phyloP scores from a whole-genome alignment of 2,113 vertebrate species.

The Leiothrix lutea region DNA sequence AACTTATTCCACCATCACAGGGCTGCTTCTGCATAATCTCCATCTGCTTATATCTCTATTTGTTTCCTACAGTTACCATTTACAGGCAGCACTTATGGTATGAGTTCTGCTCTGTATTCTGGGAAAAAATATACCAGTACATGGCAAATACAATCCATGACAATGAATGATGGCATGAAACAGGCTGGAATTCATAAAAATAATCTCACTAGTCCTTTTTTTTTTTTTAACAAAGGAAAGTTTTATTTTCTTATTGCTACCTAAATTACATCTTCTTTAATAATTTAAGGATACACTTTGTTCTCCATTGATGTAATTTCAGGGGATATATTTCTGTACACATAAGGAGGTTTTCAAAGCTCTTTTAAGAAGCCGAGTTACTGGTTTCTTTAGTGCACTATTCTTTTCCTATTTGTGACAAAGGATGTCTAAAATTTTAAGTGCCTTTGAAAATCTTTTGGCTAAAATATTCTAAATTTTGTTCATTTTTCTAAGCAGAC shows the following conservation, averaged over 20 bases:
- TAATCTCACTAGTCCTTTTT: background rate
- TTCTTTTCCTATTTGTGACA: background rate
- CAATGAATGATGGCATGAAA: background rate
- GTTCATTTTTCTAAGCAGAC: background rate
- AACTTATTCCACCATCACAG: slow-evolving; percentile 38
- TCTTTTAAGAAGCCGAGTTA: background rate
- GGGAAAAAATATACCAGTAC: background rate
- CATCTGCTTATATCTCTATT: slow-evolving; percentile 47
- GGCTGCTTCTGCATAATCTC: slow-evolving; percentile 47
- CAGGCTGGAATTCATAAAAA: background rate
- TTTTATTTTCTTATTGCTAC: background rate
- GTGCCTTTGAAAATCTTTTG: background rate
- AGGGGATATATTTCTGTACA: background rate
- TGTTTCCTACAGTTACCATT: slow-evolving; percentile 55
- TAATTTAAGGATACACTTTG: background rate
- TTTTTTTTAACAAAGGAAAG: background rate
- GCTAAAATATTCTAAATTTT: background rate
- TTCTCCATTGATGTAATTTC: background rate
- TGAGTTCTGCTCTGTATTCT: slow-evolving; percentile 32
- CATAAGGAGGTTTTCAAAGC: background rate
- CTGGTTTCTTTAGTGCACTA: background rate
- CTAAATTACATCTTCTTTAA: background rate
- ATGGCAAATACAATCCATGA: background rate
- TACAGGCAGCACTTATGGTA: slow-evolving; percentile 54
- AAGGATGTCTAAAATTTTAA: background rate